Base-by-base conservation (phyloP, 2,888 invertebrate species). In the Geotrupes spiniger region DNA sequence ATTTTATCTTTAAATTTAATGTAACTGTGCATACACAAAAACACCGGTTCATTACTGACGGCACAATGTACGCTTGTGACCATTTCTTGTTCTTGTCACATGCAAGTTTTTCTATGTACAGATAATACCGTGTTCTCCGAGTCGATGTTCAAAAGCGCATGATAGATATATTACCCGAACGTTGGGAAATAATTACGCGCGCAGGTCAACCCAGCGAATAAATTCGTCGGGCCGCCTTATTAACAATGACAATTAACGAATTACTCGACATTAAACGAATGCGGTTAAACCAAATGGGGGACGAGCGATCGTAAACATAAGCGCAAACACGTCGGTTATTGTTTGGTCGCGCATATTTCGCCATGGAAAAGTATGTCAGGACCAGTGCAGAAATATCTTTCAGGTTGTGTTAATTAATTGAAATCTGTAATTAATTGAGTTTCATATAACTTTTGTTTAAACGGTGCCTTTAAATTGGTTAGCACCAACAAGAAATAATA, bases 1-100 rank as follows among this genome's bases (percentile, higher is more conserved):
- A 59, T 59, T 58, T 59, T 59, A 59, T 60, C 59, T 55, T 41
- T 42, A 47, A 52, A 54, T 57, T 60, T 61, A 61, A 59, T 57
- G 59, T 58, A 58, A 58, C 56, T 58, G 58, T 50, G 54, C 58
- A 57, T 58, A 54, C 59, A 59, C 58, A 50, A 50, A 61, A 61
- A 61, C 58, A 58, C 56, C 55, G 57, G 59, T 58, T 61, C 59
- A 58, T 61, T 61, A 61, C 59, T 56, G 58, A 58, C 58, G 56
- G 58, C 58, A 61, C 58, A 59, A 57, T 61, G 60, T 54, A 52
- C 52, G 54, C 53, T 53, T 53, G 56, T 51, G 52, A 53, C 52
- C 53, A 56, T 58, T 58, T 53, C 56, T 56, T 58, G 58, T 56
- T 55, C 54, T 51, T 47, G 58, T 58, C 58, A 56, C 58, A 53